Evolutionary conservation across 2,797 vertebrate genomes (phyloP).

Genomic region (Mormyrops boulengeri): DNA sequence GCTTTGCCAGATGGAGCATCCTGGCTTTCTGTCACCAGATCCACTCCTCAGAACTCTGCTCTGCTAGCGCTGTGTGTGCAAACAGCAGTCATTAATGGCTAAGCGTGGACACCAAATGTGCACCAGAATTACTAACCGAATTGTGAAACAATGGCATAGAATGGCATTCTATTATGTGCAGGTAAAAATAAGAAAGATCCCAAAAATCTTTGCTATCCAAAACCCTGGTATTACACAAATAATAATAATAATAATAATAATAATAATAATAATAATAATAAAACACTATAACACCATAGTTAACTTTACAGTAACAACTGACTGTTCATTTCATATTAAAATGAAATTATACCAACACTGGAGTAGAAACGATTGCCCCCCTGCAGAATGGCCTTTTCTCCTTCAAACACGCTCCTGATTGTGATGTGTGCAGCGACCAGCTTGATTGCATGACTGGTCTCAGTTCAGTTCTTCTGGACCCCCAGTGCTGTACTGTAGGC

Average conservation of each 20-base stretch:
- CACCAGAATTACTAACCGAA: background rate
- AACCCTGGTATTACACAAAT: background rate
- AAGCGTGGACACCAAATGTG: background rate
- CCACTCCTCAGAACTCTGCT: background rate
- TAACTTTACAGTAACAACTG: background rate
- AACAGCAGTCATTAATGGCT: background rate
- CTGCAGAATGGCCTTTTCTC: background rate
- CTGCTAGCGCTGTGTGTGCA: background rate
- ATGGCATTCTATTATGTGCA: background rate
- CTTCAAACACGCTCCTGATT: background rate
- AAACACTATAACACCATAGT: background rate
- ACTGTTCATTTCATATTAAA: background rate
- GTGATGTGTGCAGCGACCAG: background rate
- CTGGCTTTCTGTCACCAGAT: background rate
- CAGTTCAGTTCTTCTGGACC: background rate
- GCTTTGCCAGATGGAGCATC: background rate
- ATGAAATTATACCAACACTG: background rate
- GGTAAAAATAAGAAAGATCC: background rate
- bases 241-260: background rate
- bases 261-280: background rate
- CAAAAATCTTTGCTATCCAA: background rate
- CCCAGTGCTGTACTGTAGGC: background rate
- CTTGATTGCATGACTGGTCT: background rate
- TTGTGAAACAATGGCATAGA: background rate
- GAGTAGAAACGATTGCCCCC: background rate